A percentile compares a stretch with the other conserved stretches of the same genome.
Evolutionary conservation across 2,113 vertebrate genomes (phyloP).

Genomic region (Pelobates fuscus): DNA sequence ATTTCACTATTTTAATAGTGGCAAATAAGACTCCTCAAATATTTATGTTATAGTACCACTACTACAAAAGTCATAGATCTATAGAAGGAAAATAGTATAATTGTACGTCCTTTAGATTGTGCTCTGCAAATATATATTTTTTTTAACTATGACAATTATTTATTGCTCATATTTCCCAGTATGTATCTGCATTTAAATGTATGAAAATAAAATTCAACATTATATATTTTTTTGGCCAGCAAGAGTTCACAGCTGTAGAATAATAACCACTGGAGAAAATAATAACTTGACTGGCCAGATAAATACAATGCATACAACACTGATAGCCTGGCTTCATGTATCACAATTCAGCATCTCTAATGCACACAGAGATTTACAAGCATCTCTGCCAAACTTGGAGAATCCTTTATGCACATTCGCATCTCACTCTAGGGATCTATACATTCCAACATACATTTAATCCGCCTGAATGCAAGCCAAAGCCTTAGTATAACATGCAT

Average conservation of each 20-base stretch:
- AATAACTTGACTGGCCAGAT: constrained; percentile 15
- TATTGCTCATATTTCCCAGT: too few species aligned
- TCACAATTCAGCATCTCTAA: constrained; percentile 25
- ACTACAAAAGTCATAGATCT: too few species aligned
- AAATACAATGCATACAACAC: constrained; percentile 25
- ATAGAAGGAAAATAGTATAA: too few species aligned
- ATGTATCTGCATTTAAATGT: background rate
- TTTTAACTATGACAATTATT: too few species aligned
- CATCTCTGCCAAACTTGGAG: constrained; percentile 17
- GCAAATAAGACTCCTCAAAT: too few species aligned
- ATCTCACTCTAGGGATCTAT: constrained; percentile 3
- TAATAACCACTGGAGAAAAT: too few species aligned
- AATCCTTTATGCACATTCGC: background rate
- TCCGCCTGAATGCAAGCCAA: background rate
- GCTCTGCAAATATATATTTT: too few species aligned
- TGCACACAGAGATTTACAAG: constrained; percentile 16
- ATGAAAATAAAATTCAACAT: background rate
- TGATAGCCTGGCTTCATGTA: constrained; percentile 4
- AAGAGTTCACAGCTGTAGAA: too few species aligned
- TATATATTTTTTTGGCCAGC: too few species aligned
- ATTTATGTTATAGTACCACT: too few species aligned
- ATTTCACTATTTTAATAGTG: too few species aligned
- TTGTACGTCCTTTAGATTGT: too few species aligned
- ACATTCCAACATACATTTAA: background rate
- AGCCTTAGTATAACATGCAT: background rate